A percentile compares a stretch with the other conserved stretches of the same genome.
phyloP scores from a whole-genome alignment of 2,888 invertebrate genomes.

The Dioctria linearis region DNA sequence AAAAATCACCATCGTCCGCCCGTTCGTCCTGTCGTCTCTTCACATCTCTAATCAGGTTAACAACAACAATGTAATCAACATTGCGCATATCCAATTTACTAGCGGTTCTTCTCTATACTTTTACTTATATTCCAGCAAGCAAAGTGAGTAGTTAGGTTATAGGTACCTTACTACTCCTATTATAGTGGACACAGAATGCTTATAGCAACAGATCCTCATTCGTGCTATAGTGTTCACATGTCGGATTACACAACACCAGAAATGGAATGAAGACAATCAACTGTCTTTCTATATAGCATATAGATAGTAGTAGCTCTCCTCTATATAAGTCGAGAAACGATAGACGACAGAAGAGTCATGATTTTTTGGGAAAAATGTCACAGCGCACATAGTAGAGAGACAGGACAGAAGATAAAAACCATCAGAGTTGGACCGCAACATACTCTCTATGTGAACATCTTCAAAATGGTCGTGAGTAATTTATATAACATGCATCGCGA shows the following conservation, averaged over 20 bases:
- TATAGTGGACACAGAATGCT: slow-evolving; percentile 36
- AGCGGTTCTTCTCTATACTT: neutral
- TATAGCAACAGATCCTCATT: slow-evolving; percentile 10
- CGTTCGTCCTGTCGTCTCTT: neutral
- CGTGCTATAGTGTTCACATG: slow-evolving; percentile 50
- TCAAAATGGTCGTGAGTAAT: slow-evolving; percentile 54
- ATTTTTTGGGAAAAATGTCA: slow-evolving; percentile 40
- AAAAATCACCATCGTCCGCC: slow-evolving; percentile 42
- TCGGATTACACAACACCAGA: slow-evolving; percentile 50
- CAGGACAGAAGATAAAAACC: neutral
- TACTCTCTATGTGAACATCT: slow-evolving; percentile 29
- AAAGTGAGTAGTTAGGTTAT: no score
- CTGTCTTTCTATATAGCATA: slow-evolving; percentile 32
- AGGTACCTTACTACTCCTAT: neutral
- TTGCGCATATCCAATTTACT: slow-evolving; percentile 26
- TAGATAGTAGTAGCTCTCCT: neutral
- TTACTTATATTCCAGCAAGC: neutral
- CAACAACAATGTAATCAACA: slow-evolving; percentile 37
- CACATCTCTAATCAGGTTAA: slow-evolving; percentile 56
- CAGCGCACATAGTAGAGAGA: neutral
- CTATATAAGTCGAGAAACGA: neutral
- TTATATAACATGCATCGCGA: slow-evolving; percentile 40
- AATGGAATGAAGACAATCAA: slow-evolving; percentile 53
- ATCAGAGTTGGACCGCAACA: slow-evolving; percentile 20
- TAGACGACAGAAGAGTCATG: slow-evolving; percentile 43